Evolutionary conservation across 53 echinoderm and acorn worm species (phyloP).

Genomic region (Paelopatides confundens): DNA sequence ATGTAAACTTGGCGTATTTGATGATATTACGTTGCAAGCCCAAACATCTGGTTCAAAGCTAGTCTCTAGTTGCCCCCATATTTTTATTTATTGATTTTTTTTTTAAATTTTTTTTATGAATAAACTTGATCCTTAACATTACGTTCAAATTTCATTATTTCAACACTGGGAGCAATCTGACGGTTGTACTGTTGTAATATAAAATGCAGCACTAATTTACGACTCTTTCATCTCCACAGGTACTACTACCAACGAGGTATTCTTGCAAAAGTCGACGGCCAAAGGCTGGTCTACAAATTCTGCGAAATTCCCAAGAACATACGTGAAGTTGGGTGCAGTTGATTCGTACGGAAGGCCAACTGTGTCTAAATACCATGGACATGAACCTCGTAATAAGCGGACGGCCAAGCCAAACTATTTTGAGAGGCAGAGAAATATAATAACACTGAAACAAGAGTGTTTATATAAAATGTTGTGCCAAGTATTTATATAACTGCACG

Average conservation of each 20-base stretch:
- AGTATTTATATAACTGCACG: background rate
- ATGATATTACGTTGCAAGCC: no score
- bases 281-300: constrained; percentile 97
- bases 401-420: background rate
- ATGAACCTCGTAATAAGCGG: background rate
- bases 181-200: no score
- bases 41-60: no score
- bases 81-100: no score
- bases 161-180: background rate
- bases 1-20: no score
- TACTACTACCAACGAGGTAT: constrained; percentile 99
- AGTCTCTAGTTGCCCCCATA: no score
- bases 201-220: background rate
- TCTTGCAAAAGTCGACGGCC: constrained; percentile 95
- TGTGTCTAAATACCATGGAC: background rate
- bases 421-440: background rate
- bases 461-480: background rate
- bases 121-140: no score
- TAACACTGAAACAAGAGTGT: background rate
- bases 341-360: constrained; percentile 43
- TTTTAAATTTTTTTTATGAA: no score
- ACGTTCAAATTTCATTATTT: no score
- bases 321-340: constrained; percentile 91
- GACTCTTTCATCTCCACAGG: constrained; percentile 43
- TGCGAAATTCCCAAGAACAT: constrained; percentile 99